Percentiles rank a stretch among this genome's conserved stretches.
Conservation (phyloP, 2,888 invertebrate genomes). For the Acanthosoma haemorrhoidale region DNA sequence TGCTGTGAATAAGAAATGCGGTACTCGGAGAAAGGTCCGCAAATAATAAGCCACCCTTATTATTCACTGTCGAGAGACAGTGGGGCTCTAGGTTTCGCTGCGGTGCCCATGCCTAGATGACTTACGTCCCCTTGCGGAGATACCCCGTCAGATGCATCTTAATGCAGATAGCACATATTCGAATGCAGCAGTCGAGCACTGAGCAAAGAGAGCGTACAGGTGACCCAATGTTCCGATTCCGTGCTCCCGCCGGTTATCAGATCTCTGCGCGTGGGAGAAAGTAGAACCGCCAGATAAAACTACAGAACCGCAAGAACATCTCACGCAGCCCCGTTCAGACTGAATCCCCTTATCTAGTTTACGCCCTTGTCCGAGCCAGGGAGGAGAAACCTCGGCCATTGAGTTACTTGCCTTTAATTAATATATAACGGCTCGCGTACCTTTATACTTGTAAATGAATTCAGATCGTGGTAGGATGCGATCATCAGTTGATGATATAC, state of each 20-base stretch:
- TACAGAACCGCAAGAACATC: constrained; percentile 3
- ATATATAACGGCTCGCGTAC: background rate
- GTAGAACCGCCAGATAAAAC: background rate
- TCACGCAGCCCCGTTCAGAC: constrained; percentile 1
- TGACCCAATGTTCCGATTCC: constrained; percentile 14
- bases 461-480: too few species aligned
- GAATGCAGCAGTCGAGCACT: too few species aligned
- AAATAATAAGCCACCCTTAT: too few species aligned
- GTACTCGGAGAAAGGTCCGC: too few species aligned
- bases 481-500: too few species aligned
- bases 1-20: too few species aligned
- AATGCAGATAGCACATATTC: background rate
- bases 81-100: too few species aligned
- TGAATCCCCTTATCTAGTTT: background rate
- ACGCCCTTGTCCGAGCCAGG: too few species aligned
- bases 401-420: background rate
- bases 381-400: too few species aligned
- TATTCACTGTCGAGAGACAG: too few species aligned
- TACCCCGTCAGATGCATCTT: background rate
- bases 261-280: background rate
- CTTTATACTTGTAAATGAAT: background rate
- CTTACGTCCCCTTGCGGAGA: background rate
- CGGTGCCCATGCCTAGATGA: background rate
- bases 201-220: background rate
- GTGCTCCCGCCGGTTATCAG: background rate